Base-by-base conservation (phyloP, 2,888 invertebrate genomes). In the Himalopsyche anomala region DNA sequence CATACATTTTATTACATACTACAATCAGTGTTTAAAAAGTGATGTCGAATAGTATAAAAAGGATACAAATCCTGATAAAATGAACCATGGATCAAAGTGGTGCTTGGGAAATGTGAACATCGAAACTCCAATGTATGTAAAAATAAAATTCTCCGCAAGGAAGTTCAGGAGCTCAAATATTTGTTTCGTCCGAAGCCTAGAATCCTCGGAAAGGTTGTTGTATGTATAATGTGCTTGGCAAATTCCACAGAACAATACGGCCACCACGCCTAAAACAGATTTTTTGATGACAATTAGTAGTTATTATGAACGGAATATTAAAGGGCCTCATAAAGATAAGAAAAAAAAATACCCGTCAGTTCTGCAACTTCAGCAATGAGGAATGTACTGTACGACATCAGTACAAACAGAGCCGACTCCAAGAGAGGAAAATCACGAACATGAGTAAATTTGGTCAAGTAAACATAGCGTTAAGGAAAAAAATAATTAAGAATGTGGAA, bases 211-310 rank as follows among this genome's bases (percentile, higher is more conserved):
- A 55, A 99, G 92, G 92, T 99, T 99, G 92, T 99, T 99, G 93
- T 98, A 99, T 0, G 99, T 99, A 91, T 99, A 99, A 92, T 99
- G 99, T 36, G 99, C 99, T 92, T 99, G 99, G 90, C 98, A 99
- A 90, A 99, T 99, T 45, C 99, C 99, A 92, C 99, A 99, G 92
- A 99, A 99, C 80, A 99, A 91, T 0, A 99, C 99, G 82, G 99
- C 98, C 15, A 99, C 99, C 89, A 99, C 98, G 84, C 98, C 96
- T 96, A 91, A 62, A 91, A 90, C 84, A 85, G 17, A 51, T 51
- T 15, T 51, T 15, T 51, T 51, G 15, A 15, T 51, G 15, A 51
- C 15, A 15, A 51, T 38, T 74, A 74, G 15, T 4, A 74, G 6
- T 12, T 28, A 28, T 74, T 74, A 36, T 28, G 19, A 74, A 74